Conservation (phyloP, 2,797 vertebrate genomes). For the Thalassophryne amazonica region DNA sequence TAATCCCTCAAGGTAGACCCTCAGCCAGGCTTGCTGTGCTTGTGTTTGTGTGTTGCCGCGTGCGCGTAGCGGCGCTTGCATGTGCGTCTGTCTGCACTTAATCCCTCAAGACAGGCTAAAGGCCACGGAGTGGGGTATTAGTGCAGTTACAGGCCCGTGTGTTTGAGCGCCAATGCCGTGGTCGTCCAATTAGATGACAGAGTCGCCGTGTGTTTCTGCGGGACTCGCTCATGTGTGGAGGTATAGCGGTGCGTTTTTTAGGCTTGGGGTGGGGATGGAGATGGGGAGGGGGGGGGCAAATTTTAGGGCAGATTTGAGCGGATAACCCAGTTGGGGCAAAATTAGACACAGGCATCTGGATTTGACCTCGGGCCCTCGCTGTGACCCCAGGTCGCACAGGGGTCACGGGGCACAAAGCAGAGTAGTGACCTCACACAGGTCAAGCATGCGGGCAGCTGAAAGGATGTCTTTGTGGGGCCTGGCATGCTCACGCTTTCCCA, state of each 20-base stretch:
- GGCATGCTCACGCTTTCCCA: conserved; percentile 82
- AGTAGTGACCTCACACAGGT: conserved; percentile 78
- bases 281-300: conserved; percentile 22
- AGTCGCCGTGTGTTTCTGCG: conserved; percentile 47
- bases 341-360: conserved; percentile 80
- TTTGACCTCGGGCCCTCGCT: conserved; percentile 74
- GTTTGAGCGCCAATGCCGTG: conserved; percentile 40
- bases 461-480: conserved; percentile 79
- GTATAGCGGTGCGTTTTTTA: conserved; percentile 41
- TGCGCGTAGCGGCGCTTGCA: conserved; percentile 31
- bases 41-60: conserved; percentile 4
- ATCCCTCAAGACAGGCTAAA: conserved; percentile 70
- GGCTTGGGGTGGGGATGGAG: conserved; percentile 15
- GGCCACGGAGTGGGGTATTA: conserved; percentile 67
- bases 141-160: conserved; percentile 64
- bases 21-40: conserved; percentile 48
- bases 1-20: conserved; percentile 82
- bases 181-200: conserved; percentile 62
- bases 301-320: conserved; percentile 70
- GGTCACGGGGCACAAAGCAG: conserved; percentile 80
- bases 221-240: conserved; percentile 48
- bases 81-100: conserved; percentile 72
- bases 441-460: conserved; percentile 82
- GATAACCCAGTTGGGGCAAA: conserved; percentile 74
- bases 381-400: conserved; percentile 69